These are phyloP conservation scores for Dromococcyx pavoninus DNA, from an alignment of 2,797 vertebrate species.

Conservation along the genomic window DNA sequence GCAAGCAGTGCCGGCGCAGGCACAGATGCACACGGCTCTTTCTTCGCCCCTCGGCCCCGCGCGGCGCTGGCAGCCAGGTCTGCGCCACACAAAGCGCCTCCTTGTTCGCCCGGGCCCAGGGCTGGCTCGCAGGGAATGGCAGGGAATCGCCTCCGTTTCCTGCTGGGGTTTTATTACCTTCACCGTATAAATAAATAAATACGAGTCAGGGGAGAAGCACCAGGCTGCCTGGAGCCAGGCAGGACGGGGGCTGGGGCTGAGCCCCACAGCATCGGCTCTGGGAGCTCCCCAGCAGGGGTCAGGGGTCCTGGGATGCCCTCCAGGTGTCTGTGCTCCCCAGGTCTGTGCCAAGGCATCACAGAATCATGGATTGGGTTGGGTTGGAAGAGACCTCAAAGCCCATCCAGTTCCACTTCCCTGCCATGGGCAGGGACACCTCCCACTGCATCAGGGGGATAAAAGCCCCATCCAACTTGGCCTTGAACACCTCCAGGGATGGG, in stretches of 20 bases:
- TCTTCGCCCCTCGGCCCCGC: not conserved
- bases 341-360: too few relatives aligned
- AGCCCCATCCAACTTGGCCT: too few relatives aligned
- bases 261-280: rapidly evolving
- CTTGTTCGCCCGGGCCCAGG: conserved; percentile 70
- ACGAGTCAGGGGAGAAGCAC: conserved; percentile 36
- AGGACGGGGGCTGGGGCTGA: not conserved
- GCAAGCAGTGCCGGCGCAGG: not conserved
- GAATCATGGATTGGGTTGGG: too few relatives aligned
- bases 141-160: conserved; percentile 79
- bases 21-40: conserved; percentile 22
- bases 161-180: conserved; percentile 74
- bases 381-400: too few relatives aligned
- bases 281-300: not conserved
- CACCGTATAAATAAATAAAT: conserved; percentile 81
- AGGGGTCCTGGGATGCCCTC: not conserved
- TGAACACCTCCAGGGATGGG: too few relatives aligned
- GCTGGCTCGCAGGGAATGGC: conserved; percentile 60
- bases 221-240: conserved; percentile 5
- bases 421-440: too few relatives aligned
- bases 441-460: too few relatives aligned
- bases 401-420: too few relatives aligned
- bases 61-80: conserved; percentile 21
- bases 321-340: rapidly evolving
- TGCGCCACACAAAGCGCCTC: conserved; percentile 69